Evolutionary conservation across 1,140 invertebrate species (phyloP).

Genomic region (Caenorhabditis remanei): DNA sequence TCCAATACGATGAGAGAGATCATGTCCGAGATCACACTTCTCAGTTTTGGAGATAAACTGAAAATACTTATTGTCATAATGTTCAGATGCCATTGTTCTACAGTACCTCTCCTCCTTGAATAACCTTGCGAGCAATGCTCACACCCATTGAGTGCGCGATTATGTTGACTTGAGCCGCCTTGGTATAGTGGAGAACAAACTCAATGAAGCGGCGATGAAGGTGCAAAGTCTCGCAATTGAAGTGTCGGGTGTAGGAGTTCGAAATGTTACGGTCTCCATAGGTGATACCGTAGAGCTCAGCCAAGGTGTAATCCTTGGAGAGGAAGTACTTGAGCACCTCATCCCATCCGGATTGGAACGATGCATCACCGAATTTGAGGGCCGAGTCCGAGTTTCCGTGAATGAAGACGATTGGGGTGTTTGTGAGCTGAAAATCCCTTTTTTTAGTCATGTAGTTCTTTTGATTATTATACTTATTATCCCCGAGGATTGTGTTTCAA

Average conservation of each 20-base stretch:
- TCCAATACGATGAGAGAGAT: slow-evolving; percentile 55
- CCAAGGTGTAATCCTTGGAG: slow-evolving; percentile 55
- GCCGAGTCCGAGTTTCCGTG: slow-evolving; percentile 70
- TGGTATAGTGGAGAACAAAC: slow-evolving; percentile 64
- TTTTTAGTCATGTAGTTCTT: slow-evolving; percentile 2
- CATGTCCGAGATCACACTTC: slow-evolving; percentile 64
- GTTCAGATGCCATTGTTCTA: slow-evolving; percentile 29
- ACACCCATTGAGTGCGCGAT: slow-evolving; percentile 70
- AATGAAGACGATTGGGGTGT: slow-evolving; percentile 69
- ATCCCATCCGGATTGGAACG: slow-evolving; percentile 49
- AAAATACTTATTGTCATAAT: background rate
- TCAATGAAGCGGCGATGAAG: slow-evolving; percentile 58
- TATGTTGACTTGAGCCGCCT: slow-evolving; percentile 61
- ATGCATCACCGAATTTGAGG: slow-evolving; percentile 19
- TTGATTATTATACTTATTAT: background rate
- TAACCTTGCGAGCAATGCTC: slow-evolving; percentile 62
- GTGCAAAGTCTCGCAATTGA: slow-evolving; percentile 41
- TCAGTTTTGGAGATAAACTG: slow-evolving; percentile 42
- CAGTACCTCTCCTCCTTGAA: slow-evolving; percentile 66
- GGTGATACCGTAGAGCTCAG: slow-evolving; percentile 67
- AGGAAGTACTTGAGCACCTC: slow-evolving; percentile 57
- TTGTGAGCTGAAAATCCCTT: slow-evolving; percentile 51
- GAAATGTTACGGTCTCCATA: slow-evolving; percentile 65
- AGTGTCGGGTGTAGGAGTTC: background rate
- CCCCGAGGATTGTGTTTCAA: background rate